These are phyloP conservation scores for Chrysotoxum bicinctum DNA, from an alignment of 2,888 invertebrate genomes.

Conservation along the genomic window DNA sequence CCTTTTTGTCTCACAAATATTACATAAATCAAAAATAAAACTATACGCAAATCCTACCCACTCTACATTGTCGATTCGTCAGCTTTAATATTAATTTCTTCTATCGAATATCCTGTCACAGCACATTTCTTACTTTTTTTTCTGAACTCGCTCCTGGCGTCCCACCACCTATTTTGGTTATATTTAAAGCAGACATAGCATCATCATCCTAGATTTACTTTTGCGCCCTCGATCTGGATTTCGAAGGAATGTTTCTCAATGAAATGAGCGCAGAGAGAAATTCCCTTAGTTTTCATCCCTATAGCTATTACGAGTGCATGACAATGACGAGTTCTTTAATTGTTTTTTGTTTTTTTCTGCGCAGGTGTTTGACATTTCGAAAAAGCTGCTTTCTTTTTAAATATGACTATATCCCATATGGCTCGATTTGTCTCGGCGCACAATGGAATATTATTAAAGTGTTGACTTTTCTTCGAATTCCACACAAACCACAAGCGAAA, in stretches of 20 bases:
- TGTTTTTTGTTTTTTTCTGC: conserved; percentile 15
- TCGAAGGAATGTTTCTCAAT: conserved; percentile 53
- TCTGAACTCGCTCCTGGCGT: conserved; percentile 50
- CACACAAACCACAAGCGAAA: background rate
- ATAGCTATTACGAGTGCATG: background rate
- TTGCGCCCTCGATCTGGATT: conserved; percentile 22
- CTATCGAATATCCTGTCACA: conserved; percentile 20
- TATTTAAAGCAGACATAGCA: conserved; percentile 11
- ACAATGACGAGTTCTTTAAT: background rate
- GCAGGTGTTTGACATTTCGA: conserved; percentile 69
- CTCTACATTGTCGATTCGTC: background rate
- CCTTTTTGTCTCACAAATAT: conserved; percentile 46
- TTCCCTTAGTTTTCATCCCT: conserved; percentile 53
- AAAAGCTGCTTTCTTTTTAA: conserved; percentile 49
- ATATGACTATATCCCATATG: conserved; percentile 5
- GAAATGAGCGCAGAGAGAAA: conserved; percentile 28
- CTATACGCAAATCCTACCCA: background rate
- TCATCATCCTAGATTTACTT: conserved; percentile 25
- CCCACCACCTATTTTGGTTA: conserved; percentile 33
- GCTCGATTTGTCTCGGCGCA: conserved; percentile 10
- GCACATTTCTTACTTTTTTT: conserved; percentile 50
- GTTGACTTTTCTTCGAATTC: conserved; percentile 16
- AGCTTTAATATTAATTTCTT: conserved; percentile 12
- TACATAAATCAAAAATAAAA: conserved; percentile 21
- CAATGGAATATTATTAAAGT: background rate